Percentiles rank a stretch among this genome's conserved stretches.
phyloP scores from a whole-genome alignment of 2,888 invertebrate genomes.

The Chaetogeoica ovagalla region DNA sequence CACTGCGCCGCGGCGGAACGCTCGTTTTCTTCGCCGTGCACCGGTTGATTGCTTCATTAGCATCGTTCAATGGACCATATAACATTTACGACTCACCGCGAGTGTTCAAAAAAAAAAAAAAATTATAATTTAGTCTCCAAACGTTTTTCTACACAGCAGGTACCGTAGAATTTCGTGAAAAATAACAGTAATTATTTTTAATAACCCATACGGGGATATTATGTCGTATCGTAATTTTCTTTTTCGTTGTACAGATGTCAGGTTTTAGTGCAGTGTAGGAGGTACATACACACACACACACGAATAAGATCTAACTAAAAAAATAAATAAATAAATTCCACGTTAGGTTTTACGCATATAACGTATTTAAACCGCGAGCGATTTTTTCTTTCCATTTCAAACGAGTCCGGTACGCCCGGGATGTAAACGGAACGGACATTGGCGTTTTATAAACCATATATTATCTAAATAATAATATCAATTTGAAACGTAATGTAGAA shows the following conservation, averaged over 20 bases:
- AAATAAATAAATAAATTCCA: too few species aligned
- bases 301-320: too few species aligned
- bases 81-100: background rate
- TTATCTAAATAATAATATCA: too few species aligned
- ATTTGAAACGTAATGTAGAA: background rate
- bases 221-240: background rate
- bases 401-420: too few species aligned
- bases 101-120: too few species aligned
- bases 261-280: too few species aligned
- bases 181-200: constrained; percentile 35
- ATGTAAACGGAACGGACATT: too few species aligned
- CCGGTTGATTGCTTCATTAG: constrained; percentile 46
- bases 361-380: too few species aligned
- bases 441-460: background rate
- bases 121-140: constrained; percentile 1
- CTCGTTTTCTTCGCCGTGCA: constrained; percentile 10
- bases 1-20: constrained; percentile 5
- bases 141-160: background rate
- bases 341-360: too few species aligned
- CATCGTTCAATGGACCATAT: constrained; percentile 39
- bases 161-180: constrained; percentile 20
- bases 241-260: background rate
- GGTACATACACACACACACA: too few species aligned
- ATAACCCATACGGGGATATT: background rate
- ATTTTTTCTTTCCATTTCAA: too few species aligned